Evolutionary conservation across 35 echinoderm and acorn worm species (phyloP), one percentile per base, ranked within the genome.

Genomic region (Amphiura filiformis): DNA sequence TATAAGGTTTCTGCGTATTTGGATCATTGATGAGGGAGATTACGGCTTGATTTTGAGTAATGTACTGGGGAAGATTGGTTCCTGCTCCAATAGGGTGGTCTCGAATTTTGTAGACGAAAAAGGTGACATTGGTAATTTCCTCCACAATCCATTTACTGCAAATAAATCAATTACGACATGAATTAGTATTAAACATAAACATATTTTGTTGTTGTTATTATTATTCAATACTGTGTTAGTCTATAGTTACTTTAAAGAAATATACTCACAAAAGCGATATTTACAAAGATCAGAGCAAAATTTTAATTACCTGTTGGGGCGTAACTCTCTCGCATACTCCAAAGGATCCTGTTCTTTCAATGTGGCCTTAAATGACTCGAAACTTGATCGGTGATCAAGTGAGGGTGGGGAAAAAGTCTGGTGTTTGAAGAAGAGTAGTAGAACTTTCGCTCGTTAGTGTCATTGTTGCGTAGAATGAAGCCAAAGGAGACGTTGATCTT

Each of bases 81-180:
- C 31, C 26, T 0, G 47, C 26, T 22, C 40, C 81, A 83, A 42
- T 83, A 56, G 31, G 44, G 39, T 38, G 39, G 0, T 38, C 2
- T 26, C 4, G 26, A 2, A 82, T 34, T 39, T 82, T 82, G 37
- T 82, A 38, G 18, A 82, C 13, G n/a, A 22, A 38, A 26, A 82
- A 28, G 15, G 80, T 42, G 20, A 82, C 18, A 44, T 91, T 91
- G 31, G 83, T 86, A 31, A 91, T 36, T 1, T 13, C 22, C 2
- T 85, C 82, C 0, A 91, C 83, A 1, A 79, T 70, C 83, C 89
- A 91, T 57, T 81, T 79, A 20, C n/a, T n/a, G n/a, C n/a, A n/a
- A n/a, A n/a, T n/a, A n/a, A n/a, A n/a, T n/a, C n/a, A n/a, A n/a
- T n/a, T n/a, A n/a, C n/a, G n/a, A n/a, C n/a, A n/a, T n/a, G n/a